These are phyloP conservation scores for Chlorodrepanis virens DNA, from an alignment of 2,113 vertebrate genomes.

Conservation along the genomic window DNA sequence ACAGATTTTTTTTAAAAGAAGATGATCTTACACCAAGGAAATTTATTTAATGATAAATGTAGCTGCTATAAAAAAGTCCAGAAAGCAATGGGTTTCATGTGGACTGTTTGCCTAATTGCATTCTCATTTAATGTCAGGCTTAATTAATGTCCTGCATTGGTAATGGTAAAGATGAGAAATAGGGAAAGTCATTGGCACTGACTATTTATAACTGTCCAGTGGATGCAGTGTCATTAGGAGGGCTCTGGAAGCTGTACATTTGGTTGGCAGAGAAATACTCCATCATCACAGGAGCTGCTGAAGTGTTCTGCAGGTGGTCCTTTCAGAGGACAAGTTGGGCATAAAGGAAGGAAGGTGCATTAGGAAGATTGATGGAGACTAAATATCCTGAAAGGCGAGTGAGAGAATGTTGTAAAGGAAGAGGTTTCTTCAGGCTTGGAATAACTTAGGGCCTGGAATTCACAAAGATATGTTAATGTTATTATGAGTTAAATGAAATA, in stretches of 20 bases:
- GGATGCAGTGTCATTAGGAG: neutral
- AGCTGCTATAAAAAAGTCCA: neutral
- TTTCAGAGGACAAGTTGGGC: neutral
- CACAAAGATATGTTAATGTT: neutral
- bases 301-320: neutral
- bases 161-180: neutral
- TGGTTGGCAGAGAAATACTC: neutral
- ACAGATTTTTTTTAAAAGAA: neutral
- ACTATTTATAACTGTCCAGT: neutral
- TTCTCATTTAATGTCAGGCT: conserved; percentile 28
- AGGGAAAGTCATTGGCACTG: neutral
- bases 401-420: neutral
- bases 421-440: neutral
- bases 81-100: neutral
- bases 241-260: neutral
- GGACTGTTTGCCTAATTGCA: conserved; percentile 21
- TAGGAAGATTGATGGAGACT: neutral
- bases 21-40: neutral
- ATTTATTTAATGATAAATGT: conserved; percentile 9
- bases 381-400: neutral
- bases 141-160: conserved; percentile 17
- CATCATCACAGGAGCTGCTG: neutral
- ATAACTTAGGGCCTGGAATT: neutral
- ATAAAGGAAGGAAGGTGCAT: neutral
- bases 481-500: neutral